Conservation (phyloP, 2,888 invertebrate genomes). For the Mesorhabditis sp. region DNA sequence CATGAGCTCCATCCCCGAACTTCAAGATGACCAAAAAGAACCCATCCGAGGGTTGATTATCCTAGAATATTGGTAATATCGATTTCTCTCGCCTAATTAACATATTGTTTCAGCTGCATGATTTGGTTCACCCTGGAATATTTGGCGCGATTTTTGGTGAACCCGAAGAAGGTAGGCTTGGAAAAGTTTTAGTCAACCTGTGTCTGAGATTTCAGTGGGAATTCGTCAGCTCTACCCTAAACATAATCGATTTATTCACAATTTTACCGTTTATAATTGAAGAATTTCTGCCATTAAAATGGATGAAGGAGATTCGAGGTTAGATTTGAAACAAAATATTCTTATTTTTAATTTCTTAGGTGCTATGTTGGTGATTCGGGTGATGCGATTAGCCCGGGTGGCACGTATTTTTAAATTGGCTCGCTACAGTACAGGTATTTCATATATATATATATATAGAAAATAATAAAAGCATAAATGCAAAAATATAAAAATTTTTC, state of each 20-base stretch:
- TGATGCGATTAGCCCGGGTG: constrained; percentile 50
- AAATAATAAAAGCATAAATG: too few species aligned
- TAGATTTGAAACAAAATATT: not conserved
- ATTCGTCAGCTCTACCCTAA: constrained; percentile 48
- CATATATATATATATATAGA: too few species aligned
- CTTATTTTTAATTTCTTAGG: constrained; percentile 22
- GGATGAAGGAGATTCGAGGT: constrained; percentile 46
- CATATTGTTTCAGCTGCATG: constrained; percentile 43
- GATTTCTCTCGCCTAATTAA: not conserved
- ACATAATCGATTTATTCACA: constrained; percentile 53
- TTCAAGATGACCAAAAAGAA: constrained; percentile 44
- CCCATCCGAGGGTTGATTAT: constrained; percentile 22
- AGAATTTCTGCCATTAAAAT: constrained; percentile 36
- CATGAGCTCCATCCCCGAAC: constrained; percentile 53
- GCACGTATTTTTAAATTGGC: constrained; percentile 54
- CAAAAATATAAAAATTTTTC: not conserved
- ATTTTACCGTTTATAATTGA: constrained; percentile 45
- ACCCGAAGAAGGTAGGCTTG: constrained; percentile 36
- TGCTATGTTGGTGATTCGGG: constrained; percentile 53
- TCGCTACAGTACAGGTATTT: constrained; percentile 34
- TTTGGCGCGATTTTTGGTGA: constrained; percentile 41
- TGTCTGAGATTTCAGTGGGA: constrained; percentile 20
- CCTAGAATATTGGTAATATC: not conserved
- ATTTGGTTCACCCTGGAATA: constrained; percentile 54
- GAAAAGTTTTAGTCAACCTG: not conserved